These are phyloP conservation scores for Apteryx mantelli DNA, from an alignment of 2,113 vertebrate genomes.

Conservation along the genomic window DNA sequence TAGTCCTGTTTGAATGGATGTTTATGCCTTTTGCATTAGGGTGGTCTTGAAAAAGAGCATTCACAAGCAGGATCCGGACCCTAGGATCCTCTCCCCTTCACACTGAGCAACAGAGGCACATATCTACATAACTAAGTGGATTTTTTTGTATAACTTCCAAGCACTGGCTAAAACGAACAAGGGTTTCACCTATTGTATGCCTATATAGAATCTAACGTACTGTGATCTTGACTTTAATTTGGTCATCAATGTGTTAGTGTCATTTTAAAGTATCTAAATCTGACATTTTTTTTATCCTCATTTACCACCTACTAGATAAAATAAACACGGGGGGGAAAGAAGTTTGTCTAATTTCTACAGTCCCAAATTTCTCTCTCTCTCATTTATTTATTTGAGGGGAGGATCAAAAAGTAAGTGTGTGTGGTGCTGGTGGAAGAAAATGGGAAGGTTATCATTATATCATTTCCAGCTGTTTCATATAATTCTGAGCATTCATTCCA, in stretches of 20 bases:
- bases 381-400: too few relatives aligned
- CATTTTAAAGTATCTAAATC: not conserved
- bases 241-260: not conserved
- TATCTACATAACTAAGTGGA: not conserved
- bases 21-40: not conserved
- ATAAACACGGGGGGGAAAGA: not conserved
- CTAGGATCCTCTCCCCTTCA: not conserved
- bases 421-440: not conserved
- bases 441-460: not conserved
- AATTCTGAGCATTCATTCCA: not conserved
- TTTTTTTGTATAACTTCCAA: not conserved
- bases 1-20: not conserved
- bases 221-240: not conserved
- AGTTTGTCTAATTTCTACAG: not conserved
- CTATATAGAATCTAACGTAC: not conserved
- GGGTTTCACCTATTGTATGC: not conserved
- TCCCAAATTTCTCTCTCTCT: too few relatives aligned
- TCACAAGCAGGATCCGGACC: not conserved
- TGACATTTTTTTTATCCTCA: not conserved
- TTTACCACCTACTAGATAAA: not conserved
- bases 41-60: not conserved
- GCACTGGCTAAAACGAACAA: not conserved
- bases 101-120: fast-evolving
- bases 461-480: not conserved
- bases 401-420: not conserved